Base-by-base conservation (phyloP, 2,888 invertebrate species). In the Hybos culiciformis region DNA sequence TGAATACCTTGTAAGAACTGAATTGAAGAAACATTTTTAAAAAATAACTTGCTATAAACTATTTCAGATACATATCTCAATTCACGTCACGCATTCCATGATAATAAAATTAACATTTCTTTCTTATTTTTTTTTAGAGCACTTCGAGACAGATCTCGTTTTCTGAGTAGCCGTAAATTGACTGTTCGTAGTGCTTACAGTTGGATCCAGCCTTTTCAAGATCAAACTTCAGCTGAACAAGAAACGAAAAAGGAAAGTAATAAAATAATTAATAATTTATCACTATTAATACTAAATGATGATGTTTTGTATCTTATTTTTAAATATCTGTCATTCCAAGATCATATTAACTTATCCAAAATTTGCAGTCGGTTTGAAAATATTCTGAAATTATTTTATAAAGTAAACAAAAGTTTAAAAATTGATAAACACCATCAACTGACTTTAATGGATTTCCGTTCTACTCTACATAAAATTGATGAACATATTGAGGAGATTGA, bases 221-320 rank as follows among this genome's bases (percentile, higher is more conserved):
- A 24, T 26, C 15, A 11, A 26, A 4, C 8, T 15, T 17, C 15
- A n/a, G 17, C 36, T n/a, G 15, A 19, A 21, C 11, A 21, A 17
- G 7, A 12, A 37, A 41, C 26, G 36, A 20, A 34, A 17, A 24
- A 39, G 18, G 17, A n/a, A 11, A 29, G 11, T 20, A 19, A 40
- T 19, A 14, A 26, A 18, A 7, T 18, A 37, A 34, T 29, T 29
- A n/a, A 9, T 12, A 36, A 21, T 14, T 32, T 29, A 8, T 39
- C 44, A 9, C 26, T 49, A 20, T 26, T 46, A 20, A 40, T 36
- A 12, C 37, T 50, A 12, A 48, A 50, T 20, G 47, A 46, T 37
- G 48, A 50, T 26, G 48, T 46, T n/a, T 20, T 50, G n/a, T 34
- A 45, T 9, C 45, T 48, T 20, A 39, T 50, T 32, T 48, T 50